Base-by-base conservation (phyloP, 2,113 vertebrate genomes). In the Onychorhynchus coronatus region DNA sequence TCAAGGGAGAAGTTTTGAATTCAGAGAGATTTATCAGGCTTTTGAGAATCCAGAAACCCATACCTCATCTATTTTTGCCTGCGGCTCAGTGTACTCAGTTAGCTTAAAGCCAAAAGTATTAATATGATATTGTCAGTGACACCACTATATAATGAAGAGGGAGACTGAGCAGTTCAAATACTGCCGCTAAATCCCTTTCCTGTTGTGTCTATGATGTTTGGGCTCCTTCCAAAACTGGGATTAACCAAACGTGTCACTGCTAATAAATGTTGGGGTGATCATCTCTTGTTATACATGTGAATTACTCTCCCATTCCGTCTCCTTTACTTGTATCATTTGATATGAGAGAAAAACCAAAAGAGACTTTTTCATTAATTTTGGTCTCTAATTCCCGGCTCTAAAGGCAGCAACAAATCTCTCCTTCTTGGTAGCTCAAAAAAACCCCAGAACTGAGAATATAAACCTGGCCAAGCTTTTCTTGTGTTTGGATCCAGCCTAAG, bases 71-170 rank as follows among this genome's bases (percentile, higher is more conserved):
- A 75, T 75, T 95, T 96, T 91, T 95, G 85, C 66, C 90, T 52
- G 56, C 2, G 7, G 67, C 76, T 95, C 80, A 77, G 47, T 56
- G 52, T 59, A 63, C 66, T 82, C 6, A 1, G 21, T 39, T 47
- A 94, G 91, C 59, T 86, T 71, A 91, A 95, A 89, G 89, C 61
- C 91, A 91, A 39, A 93, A 74, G 59, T 88, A 68, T 95, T 81
- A 95, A 87, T 71, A 85, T 3, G 10, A 89, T 95, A 91, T 86
- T 84, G 91, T 44, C 86, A 84, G 72, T 81, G 72, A 78, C 76
- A 71, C 72, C 50, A 42, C 76, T 47, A 6, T 31, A 59, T 81
- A 90, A 86, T 49, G 47, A 86, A 89, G 56, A 73, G 14, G 41
- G 66, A 85, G 62, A 71, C 61, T 5, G 61, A 91, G 39, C 33